Conservation (phyloP, 2,888 invertebrate genomes). For the Eupeodes luniger region DNA sequence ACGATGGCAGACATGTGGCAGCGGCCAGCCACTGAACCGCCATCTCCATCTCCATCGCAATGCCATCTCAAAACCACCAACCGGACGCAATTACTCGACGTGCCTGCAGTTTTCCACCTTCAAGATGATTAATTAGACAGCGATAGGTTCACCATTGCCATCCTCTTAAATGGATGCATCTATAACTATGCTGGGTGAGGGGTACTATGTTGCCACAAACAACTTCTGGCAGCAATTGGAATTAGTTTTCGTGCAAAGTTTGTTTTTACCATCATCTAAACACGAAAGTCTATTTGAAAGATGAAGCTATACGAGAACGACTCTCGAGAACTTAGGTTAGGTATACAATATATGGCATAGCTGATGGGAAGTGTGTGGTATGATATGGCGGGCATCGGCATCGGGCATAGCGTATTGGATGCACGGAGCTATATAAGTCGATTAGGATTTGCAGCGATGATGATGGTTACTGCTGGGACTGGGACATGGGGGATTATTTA, state of each 20-base stretch:
- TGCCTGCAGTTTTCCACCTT: slow-evolving; percentile 68
- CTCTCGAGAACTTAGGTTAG: too few species aligned
- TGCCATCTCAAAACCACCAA: slow-evolving; percentile 18
- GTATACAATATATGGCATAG: neutral
- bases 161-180: slow-evolving; percentile 31
- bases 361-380: neutral
- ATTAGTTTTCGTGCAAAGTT: slow-evolving; percentile 72
- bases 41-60: neutral
- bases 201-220: slow-evolving; percentile 19
- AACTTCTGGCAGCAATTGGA: slow-evolving; percentile 62
- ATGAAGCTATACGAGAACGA: slow-evolving; percentile 14
- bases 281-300: slow-evolving; percentile 46
- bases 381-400: neutral
- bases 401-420: neutral
- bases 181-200: neutral
- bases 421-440: slow-evolving; percentile 53
- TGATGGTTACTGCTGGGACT: slow-evolving; percentile 50
- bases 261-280: slow-evolving; percentile 49
- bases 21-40: slow-evolving; percentile 18
- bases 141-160: slow-evolving; percentile 50
- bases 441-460: slow-evolving; percentile 64
- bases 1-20: slow-evolving; percentile 59
- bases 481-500: slow-evolving; percentile 51
- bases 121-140: slow-evolving; percentile 72
- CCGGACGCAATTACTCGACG: slow-evolving; percentile 68